These are phyloP conservation scores for Naso thynnoides DNA, from an alignment of 2,797 vertebrate genomes.

Conservation along the genomic window DNA sequence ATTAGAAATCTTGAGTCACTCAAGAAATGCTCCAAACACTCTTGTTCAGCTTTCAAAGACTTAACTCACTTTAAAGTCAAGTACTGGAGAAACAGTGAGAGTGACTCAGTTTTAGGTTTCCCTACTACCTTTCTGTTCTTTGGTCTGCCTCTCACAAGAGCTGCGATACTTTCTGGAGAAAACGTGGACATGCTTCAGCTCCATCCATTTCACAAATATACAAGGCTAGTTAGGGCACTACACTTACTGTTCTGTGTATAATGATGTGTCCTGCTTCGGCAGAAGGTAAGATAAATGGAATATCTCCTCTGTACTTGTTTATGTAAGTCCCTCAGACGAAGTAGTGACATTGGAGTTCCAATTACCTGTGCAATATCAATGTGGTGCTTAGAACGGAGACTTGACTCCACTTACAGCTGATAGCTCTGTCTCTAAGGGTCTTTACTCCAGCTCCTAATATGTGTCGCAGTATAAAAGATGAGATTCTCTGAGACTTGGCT, in stretches of 20 bases:
- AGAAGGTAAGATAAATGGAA: slow-evolving; percentile 83
- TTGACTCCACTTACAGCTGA: slow-evolving; percentile 77
- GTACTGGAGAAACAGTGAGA: slow-evolving; percentile 37
- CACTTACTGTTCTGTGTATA: slow-evolving; percentile 68
- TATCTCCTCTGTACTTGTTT: slow-evolving; percentile 76
- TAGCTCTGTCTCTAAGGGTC: slow-evolving; percentile 69
- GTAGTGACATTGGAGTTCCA: slow-evolving; percentile 77
- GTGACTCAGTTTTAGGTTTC: slow-evolving; percentile 29
- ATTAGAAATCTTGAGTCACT: slow-evolving; percentile 47
- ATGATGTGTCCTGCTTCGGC: slow-evolving; percentile 73
- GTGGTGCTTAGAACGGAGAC: slow-evolving; percentile 73
- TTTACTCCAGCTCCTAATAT: slow-evolving; percentile 66
- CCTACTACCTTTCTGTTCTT: slow-evolving; percentile 10
- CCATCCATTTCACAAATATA: slow-evolving; percentile 74
- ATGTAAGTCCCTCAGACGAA: slow-evolving; percentile 73
- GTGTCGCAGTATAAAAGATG: slow-evolving; percentile 66
- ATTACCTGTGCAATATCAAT: slow-evolving; percentile 82
- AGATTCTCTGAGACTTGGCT: slow-evolving; percentile 57
- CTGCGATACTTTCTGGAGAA: slow-evolving; percentile 51
- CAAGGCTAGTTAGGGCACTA: slow-evolving; percentile 70
- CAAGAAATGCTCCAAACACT: slow-evolving; percentile 43
- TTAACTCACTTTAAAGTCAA: slow-evolving; percentile 61
- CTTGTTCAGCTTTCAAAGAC: slow-evolving; percentile 54
- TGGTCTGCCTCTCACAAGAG: slow-evolving; percentile 38
- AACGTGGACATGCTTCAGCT: slow-evolving; percentile 52